A percentile compares a stretch with the other conserved stretches of the same genome.
Conservation (phyloP, 1,140 invertebrate genomes). For the Nasonia giraulti region DNA sequence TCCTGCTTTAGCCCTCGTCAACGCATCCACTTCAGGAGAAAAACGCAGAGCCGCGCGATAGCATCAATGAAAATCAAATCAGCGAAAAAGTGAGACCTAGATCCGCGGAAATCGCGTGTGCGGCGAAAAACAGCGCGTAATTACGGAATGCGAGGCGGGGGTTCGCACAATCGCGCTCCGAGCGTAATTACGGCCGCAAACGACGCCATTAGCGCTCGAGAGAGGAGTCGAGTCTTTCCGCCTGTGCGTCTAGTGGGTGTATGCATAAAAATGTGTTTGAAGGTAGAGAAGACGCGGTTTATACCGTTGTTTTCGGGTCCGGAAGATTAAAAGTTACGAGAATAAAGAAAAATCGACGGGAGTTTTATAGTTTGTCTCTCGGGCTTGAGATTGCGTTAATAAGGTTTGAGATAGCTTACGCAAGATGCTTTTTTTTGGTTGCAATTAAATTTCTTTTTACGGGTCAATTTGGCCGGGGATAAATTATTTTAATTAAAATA, state of each 20-base stretch:
- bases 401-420: background rate
- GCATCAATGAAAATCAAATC: too few relatives aligned
- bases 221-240: background rate
- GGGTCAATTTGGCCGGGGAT: background rate
- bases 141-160: background rate
- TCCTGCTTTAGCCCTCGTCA: too few relatives aligned
- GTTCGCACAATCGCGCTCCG: conserved; percentile 17
- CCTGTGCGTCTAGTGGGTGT: background rate
- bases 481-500: conserved; percentile 9
- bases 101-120: too few relatives aligned
- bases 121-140: background rate
- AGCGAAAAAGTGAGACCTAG: too few relatives aligned
- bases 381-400: background rate
- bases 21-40: too few relatives aligned
- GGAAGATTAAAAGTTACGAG: too few relatives aligned
- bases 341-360: background rate
- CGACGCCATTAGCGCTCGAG: conserved; percentile 16
- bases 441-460: background rate
- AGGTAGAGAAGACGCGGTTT: too few relatives aligned
- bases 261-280: too few relatives aligned
- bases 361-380: background rate
- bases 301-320: too few relatives aligned
- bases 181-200: conserved; percentile 34
- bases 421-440: background rate
- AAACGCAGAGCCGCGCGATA: too few relatives aligned